These are phyloP conservation scores for Epinephelus malabaricus DNA, from an alignment of 2,797 vertebrate species.

Conservation along the genomic window DNA sequence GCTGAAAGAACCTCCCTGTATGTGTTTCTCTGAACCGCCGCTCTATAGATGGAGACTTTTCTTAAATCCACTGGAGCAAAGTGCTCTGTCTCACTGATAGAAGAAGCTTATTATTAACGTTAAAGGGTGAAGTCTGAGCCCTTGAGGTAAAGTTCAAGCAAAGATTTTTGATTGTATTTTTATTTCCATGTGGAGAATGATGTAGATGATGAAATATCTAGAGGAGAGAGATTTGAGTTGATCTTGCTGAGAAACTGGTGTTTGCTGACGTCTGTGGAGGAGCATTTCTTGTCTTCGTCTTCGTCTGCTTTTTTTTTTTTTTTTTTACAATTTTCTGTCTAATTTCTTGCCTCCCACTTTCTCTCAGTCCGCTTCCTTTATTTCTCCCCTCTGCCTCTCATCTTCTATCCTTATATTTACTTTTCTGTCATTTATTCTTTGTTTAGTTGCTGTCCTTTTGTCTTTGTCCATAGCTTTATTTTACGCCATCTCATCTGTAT, in stretches of 20 bases:
- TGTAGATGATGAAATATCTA: too few species aligned
- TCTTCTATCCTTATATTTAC: too few species aligned
- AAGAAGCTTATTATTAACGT: background rate
- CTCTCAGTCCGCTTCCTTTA: too few species aligned
- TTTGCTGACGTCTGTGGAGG: too few species aligned
- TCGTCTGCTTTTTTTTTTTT: background rate
- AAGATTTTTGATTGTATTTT: background rate
- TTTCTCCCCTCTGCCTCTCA: too few species aligned
- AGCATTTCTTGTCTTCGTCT: background rate
- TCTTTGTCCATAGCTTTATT: background rate
- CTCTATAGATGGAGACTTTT: too few species aligned
- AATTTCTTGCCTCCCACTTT: too few species aligned
- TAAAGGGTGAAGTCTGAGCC: background rate
- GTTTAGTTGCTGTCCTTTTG: too few species aligned
- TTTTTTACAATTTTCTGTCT: background rate
- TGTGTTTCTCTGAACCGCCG: background rate
- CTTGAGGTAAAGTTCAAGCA: background rate
- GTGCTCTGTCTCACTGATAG: background rate
- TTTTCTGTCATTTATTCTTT: too few species aligned
- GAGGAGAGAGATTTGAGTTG: background rate
- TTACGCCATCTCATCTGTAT: background rate
- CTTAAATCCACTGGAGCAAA: too few species aligned
- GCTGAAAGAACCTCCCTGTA: too few species aligned
- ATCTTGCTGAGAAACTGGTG: background rate
- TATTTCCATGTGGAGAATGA: background rate